phyloP scores from a whole-genome alignment of 2,113 vertebrate species.

The Gadus macrocephalus region DNA sequence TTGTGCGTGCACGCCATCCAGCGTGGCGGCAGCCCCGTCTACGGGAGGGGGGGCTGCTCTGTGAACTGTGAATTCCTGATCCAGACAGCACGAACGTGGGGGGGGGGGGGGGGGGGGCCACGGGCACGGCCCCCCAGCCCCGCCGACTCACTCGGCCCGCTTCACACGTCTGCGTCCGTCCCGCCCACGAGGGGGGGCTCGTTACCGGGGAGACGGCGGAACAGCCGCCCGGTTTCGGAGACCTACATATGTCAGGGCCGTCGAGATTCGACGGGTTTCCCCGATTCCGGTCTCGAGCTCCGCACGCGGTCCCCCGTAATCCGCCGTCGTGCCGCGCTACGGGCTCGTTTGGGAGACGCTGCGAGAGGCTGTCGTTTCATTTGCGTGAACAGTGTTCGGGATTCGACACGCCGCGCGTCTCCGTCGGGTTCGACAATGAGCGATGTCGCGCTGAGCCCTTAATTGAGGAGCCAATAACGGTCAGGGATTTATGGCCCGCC shows the following conservation, averaged over 20 bases:
- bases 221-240: too few relatives aligned
- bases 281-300: background rate
- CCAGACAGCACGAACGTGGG: conserved; percentile 51
- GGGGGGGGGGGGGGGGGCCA: conserved; percentile 16
- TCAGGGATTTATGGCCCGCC: conserved; percentile 66
- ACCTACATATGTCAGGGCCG: too few relatives aligned
- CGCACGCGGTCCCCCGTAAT: too few relatives aligned
- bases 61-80: conserved; percentile 68
- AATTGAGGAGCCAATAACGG: conserved; percentile 67
- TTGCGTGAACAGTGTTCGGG: background rate
- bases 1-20: conserved; percentile 40
- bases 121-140: conserved; percentile 54
- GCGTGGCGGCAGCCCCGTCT: conserved; percentile 46
- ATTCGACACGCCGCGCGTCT: conserved; percentile 57
- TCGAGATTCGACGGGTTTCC: conserved; percentile 20
- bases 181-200: too few relatives aligned
- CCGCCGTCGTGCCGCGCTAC: too few relatives aligned
- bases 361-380: too few relatives aligned
- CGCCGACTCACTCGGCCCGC: conserved; percentile 62
- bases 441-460: conserved; percentile 58
- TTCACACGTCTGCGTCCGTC: conserved; percentile 62
- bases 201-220: too few relatives aligned
- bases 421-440: conserved; percentile 38
- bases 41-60: conserved; percentile 54
- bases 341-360: too few relatives aligned